Conservation (phyloP, 2,797 vertebrate species). For the Malacoctenus gilli region DNA sequence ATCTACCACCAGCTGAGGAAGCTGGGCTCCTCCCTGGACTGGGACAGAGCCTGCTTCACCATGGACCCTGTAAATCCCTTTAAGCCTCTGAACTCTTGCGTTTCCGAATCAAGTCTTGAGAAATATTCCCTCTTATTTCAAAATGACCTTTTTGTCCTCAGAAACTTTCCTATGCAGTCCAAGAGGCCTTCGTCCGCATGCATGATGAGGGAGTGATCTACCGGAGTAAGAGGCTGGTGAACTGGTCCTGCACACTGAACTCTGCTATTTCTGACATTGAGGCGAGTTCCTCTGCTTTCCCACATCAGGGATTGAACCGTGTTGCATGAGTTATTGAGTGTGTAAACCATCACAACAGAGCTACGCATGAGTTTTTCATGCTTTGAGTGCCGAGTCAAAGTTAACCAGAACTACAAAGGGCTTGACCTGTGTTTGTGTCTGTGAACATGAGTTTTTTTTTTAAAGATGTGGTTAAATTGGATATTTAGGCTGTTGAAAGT, state of each 20-base stretch:
- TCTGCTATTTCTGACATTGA: conserved; percentile 94
- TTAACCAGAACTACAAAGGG: no score
- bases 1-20: conserved; percentile 94
- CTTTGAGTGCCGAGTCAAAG: no score
- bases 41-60: conserved; percentile 94
- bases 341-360: no score
- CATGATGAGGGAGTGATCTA: conserved; percentile 92
- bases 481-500: no score
- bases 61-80: conserved; percentile 87
- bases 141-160: conserved; percentile 38
- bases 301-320: background rate
- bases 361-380: background rate
- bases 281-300: conserved; percentile 46
- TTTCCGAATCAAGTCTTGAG: background rate
- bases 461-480: no score
- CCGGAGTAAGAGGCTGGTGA: conserved; percentile 92
- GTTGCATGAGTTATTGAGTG: no score
- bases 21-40: conserved; percentile 91
- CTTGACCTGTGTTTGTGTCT: no score
- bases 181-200: conserved; percentile 89
- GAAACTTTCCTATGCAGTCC: conserved; percentile 91
- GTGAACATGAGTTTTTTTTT: no score
- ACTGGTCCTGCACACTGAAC: conserved; percentile 94
- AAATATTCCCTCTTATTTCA: background rate
- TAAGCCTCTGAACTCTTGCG: background rate